Base-by-base conservation (phyloP, 2,113 vertebrate species). In the Chaetura pelagica region DNA sequence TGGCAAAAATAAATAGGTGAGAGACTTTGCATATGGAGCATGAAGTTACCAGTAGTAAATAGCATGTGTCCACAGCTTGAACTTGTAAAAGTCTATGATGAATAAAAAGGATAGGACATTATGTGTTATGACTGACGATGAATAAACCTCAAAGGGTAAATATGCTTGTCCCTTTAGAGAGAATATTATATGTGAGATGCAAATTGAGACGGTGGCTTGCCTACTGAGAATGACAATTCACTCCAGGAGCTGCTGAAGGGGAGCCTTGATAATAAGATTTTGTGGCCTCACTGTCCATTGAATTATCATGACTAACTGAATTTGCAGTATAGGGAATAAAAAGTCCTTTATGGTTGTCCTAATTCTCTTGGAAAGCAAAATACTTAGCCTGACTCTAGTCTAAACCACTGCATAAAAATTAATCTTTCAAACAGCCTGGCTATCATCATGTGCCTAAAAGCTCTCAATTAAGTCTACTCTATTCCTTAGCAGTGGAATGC, bases 101-200 rank as follows among this genome's bases (percentile, higher is more conserved):
- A 93, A 77, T 91, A 87, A 92, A 97, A 69, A 0, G 0, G 51
- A 38, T 69, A 75, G 63, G 61, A 58, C 23, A 66, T 89, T 89
- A 77, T 75, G 14, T 75, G 66, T 84, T 91, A 77, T 82, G 78
- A 51, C 75, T 87, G 66, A 87, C 91, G 85, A 88, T 59, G 88
- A 92, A 94, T 94, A 89, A 89, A 84, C 54, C 62, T 89, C 0
- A 3, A 69, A 96, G 91, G 76, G 38, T 92, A 95, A 93, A 95
- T 93, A 77, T 82, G 51, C 66, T 89, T 87, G 52, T 92, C 63
- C 44, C 72, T 82, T 72, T 69, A 59, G 72, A 89, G 67, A 85
- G 58, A 93, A 87, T 83, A 67, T 85, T 91, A 4, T 77, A 74
- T 52, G 59, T 52, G 48, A 87, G 74, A 89, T 89, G 67, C 42